Conservation (phyloP, 64 coral and sea anemone species). For the Actinia equina region DNA sequence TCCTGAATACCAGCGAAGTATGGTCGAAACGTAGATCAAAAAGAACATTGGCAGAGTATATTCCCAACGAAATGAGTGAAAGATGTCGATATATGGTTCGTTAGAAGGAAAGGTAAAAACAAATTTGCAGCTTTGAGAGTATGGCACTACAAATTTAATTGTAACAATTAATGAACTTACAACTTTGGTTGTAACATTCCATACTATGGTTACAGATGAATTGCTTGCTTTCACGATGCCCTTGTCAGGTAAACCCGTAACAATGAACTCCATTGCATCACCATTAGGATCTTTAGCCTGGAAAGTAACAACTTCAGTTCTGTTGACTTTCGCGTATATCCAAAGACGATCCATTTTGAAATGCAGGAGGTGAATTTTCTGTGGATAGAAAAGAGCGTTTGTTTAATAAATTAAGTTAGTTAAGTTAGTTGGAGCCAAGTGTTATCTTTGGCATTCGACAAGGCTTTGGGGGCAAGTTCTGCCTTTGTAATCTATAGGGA, state of each 20-base stretch:
- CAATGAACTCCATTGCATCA: background rate
- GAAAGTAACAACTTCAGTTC: background rate
- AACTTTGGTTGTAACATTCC: background rate
- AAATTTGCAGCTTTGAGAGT: no score
- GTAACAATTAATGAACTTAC: background rate
- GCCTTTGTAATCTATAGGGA: no score
- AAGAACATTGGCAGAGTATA: no score
- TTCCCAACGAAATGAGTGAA: no score
- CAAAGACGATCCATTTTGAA: slow-evolving; percentile 1
- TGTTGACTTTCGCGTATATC: background rate
- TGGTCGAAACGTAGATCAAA: no score
- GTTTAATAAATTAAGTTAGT: background rate
- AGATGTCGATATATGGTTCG: no score
- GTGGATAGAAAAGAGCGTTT: background rate
- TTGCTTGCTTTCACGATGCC: background rate
- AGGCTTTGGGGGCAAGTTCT: no score
- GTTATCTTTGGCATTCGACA: no score
- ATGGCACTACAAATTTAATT: background rate
- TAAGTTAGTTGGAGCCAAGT: no score
- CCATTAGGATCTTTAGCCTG: background rate
- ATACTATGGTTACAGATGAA: background rate
- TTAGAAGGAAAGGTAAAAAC: no score
- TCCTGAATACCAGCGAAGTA: no score
- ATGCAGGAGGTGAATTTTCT: slow-evolving; percentile 4
- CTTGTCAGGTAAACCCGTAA: background rate